A percentile compares a stretch with the other conserved stretches of the same genome.
phyloP scores from a whole-genome alignment of 2,888 invertebrate genomes.

The Microplitis manilae region DNA sequence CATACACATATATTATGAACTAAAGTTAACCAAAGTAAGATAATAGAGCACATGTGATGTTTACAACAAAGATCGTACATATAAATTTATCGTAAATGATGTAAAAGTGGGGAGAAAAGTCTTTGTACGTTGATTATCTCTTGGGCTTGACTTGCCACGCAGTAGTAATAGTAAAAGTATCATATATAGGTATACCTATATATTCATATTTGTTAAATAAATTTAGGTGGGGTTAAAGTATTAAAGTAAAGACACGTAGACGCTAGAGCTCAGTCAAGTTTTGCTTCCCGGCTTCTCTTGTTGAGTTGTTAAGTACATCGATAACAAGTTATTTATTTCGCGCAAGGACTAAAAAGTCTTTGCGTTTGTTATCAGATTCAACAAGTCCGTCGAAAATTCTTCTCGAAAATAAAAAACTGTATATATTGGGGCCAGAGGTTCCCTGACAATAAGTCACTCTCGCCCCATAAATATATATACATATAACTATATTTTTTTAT shows the following conservation, averaged over 20 bases:
- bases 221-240: constrained; percentile 44
- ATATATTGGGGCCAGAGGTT: constrained; percentile 50
- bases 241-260: constrained; percentile 46
- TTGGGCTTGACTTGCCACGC: constrained; percentile 50
- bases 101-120: not conserved
- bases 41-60: constrained; percentile 15
- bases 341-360: constrained; percentile 46
- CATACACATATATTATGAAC: constrained; percentile 20
- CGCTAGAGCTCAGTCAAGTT: constrained; percentile 44
- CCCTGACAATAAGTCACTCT: constrained; percentile 48
- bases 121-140: constrained; percentile 42
- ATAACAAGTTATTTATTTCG: constrained; percentile 13
- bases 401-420: constrained; percentile 48
- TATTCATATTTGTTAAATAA: constrained; percentile 3
- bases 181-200: not conserved
- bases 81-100: constrained; percentile 8
- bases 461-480: constrained; percentile 29
- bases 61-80: constrained; percentile 6
- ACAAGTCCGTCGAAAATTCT: constrained; percentile 51
- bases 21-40: constrained; percentile 26
- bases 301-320: not conserved
- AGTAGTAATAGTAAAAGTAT: constrained; percentile 2
- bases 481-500: not conserved
- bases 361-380: constrained; percentile 39
- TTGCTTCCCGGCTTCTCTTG: constrained; percentile 24